Evolutionary conservation across 2,888 invertebrate species (phyloP).

Genomic region (Orthosia incerta): DNA sequence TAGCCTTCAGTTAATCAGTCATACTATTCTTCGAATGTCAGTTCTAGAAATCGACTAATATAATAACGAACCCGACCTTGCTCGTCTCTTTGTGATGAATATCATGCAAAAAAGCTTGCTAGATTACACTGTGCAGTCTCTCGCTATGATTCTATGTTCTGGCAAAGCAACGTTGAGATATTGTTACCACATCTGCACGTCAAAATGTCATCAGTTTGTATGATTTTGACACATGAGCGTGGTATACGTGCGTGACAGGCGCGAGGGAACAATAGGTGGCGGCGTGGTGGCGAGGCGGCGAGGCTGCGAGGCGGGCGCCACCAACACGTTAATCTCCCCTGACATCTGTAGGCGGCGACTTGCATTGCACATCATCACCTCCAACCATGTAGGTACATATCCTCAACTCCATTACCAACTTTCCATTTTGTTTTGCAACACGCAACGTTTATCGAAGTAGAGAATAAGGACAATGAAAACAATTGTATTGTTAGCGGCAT

Average conservation of each 20-base stretch:
- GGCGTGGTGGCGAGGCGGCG: slow-evolving; percentile 15
- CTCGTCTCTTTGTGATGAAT: slow-evolving; percentile 44
- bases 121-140: slow-evolving; percentile 6
- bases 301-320: slow-evolving; percentile 74
- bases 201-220: slow-evolving; percentile 60
- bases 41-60: slow-evolving; percentile 26
- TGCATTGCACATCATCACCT: slow-evolving; percentile 87
- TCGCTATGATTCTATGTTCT: slow-evolving; percentile 16
- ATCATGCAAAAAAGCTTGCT: slow-evolving; percentile 36
- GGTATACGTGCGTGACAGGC: slow-evolving; percentile 67
- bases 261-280: slow-evolving; percentile 78
- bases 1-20: slow-evolving; percentile 23
- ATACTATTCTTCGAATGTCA: slow-evolving; percentile 38
- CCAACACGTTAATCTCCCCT: slow-evolving; percentile 83
- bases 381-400: slow-evolving; percentile 79
- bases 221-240: slow-evolving; percentile 68
- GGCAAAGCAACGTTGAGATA: slow-evolving; percentile 27
- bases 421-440: slow-evolving; percentile 88
- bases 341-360: slow-evolving; percentile 80
- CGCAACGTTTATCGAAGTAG: slow-evolving; percentile 77
- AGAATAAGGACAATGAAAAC: slow-evolving; percentile 85
- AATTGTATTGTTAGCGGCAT: slow-evolving; percentile 83
- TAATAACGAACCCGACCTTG: slow-evolving; percentile 37
- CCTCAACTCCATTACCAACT: slow-evolving; percentile 81
- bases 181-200: slow-evolving; percentile 51